Evolutionary conservation across 2,888 invertebrate genomes (phyloP).

Genomic region (Pseudococcus viburni): DNA sequence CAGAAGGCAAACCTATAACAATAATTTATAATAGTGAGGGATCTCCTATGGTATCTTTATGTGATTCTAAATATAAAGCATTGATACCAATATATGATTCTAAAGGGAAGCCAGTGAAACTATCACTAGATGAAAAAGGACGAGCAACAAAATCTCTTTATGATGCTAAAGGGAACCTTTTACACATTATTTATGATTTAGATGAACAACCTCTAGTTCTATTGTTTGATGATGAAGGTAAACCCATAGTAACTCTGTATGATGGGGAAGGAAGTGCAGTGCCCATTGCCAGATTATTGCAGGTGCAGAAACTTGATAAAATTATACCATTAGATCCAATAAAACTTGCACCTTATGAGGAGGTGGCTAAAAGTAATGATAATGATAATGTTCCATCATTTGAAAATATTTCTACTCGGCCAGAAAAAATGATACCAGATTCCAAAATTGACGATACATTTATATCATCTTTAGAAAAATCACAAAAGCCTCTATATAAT

Average conservation of each 20-base stretch:
- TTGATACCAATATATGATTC: background rate
- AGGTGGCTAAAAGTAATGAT: background rate
- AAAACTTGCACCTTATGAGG: background rate
- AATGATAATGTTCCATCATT: background rate
- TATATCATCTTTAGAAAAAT: background rate
- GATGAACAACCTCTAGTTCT: background rate
- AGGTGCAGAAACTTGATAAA: background rate
- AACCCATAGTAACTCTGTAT: background rate
- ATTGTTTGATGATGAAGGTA: slow-evolving; percentile 1
- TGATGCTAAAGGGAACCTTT: background rate
- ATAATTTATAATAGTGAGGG: background rate
- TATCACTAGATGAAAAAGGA: background rate
- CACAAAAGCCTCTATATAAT: background rate
- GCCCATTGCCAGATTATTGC: background rate
- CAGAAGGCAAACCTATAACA: background rate
- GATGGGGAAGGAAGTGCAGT: background rate
- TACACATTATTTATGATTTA: background rate
- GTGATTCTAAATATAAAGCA: background rate
- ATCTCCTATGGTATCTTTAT: slow-evolving; percentile 7
- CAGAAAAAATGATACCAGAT: background rate
- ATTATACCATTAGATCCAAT: background rate
- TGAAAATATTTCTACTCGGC: background rate
- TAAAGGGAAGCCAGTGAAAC: background rate
- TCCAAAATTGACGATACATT: background rate
- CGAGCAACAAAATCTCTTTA: background rate